These are phyloP conservation scores for Parambassis ranga DNA, from an alignment of 2,797 vertebrate species.

Conservation along the genomic window DNA sequence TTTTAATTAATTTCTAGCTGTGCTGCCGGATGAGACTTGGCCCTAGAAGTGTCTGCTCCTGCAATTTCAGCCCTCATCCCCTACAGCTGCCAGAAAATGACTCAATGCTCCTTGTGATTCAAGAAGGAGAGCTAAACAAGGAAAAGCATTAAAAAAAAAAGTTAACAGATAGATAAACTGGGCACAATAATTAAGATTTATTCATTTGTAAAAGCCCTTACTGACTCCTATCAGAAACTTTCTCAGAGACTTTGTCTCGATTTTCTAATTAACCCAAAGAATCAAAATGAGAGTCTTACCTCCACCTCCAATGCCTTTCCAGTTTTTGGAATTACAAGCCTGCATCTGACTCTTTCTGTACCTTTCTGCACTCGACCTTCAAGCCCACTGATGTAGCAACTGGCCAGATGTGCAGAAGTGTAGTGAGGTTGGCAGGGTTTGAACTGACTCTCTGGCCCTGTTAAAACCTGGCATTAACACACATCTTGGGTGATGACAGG, in stretches of 20 bases:
- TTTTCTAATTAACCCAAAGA: too few species aligned
- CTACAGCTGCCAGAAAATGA: slow-evolving; percentile 59
- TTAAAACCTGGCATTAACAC: too few species aligned
- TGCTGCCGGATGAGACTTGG: slow-evolving; percentile 74
- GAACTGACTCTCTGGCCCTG: neutral
- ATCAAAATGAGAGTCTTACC: neutral
- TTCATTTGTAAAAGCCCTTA: neutral
- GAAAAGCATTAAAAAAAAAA: neutral
- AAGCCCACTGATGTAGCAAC: neutral
- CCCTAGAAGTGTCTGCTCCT: slow-evolving; percentile 67
- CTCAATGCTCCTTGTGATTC: slow-evolving; percentile 53
- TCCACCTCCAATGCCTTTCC: too few species aligned
- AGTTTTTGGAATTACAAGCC: neutral
- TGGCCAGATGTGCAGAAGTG: neutral
- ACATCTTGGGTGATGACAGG: too few species aligned
- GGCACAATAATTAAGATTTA: neutral
- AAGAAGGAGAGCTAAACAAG: slow-evolving; percentile 43
- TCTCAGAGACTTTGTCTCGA: too few species aligned
- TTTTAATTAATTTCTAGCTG: slow-evolving; percentile 82
- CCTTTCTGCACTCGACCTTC: neutral
- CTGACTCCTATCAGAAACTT: neutral
- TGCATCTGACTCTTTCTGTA: neutral
- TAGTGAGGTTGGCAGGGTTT: neutral
- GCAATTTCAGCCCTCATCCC: slow-evolving; percentile 55
- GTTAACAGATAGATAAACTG: neutral